Percentiles rank a stretch among this genome's conserved stretches.
phyloP scores from a whole-genome alignment of 1,140 invertebrate genomes.

The Calycopis cecrops region DNA sequence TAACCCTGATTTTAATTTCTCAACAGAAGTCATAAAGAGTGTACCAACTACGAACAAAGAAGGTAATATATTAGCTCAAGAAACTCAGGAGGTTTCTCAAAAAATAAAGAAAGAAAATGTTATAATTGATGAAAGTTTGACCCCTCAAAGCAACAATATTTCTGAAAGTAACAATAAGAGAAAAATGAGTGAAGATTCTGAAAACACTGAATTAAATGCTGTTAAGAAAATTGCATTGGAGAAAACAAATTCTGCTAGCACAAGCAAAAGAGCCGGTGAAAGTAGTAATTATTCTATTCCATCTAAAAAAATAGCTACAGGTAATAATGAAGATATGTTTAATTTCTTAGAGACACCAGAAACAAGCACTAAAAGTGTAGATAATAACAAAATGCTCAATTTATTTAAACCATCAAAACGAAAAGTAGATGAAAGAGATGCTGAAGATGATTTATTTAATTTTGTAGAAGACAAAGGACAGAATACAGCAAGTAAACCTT shows the following conservation, averaged over 20 bases:
- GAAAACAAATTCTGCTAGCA: constrained; percentile 19
- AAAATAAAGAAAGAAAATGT: constrained; percentile 42
- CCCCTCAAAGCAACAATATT: constrained; percentile 23
- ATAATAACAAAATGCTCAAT: constrained; percentile 45
- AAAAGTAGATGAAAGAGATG: constrained; percentile 34
- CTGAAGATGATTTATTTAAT: constrained; percentile 56
- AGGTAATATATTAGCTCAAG: constrained; percentile 47
- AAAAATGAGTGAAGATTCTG: constrained; percentile 39
- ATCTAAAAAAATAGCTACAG: constrained; percentile 43
- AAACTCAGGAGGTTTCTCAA: constrained; percentile 44
- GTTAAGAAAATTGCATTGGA: constrained; percentile 42
- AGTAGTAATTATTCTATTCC: constrained; percentile 30
- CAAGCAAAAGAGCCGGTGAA: constrained; percentile 43
- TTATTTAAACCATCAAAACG: constrained; percentile 52
- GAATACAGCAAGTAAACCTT: constrained; percentile 10
- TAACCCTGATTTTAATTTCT: constrained; percentile 76
- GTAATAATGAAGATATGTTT: constrained; percentile 42
- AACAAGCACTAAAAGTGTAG: constrained; percentile 21
- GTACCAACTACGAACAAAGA: constrained; percentile 25
- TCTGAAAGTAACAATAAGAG: constrained; percentile 36
- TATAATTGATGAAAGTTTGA: constrained; percentile 55
- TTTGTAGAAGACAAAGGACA: constrained; percentile 33
- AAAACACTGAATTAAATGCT: constrained; percentile 24
- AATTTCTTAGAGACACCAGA: constrained; percentile 40
- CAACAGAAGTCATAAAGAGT: constrained; percentile 56